Conservation (phyloP, 1,140 invertebrate genomes). For the Mamestra configurata region DNA sequence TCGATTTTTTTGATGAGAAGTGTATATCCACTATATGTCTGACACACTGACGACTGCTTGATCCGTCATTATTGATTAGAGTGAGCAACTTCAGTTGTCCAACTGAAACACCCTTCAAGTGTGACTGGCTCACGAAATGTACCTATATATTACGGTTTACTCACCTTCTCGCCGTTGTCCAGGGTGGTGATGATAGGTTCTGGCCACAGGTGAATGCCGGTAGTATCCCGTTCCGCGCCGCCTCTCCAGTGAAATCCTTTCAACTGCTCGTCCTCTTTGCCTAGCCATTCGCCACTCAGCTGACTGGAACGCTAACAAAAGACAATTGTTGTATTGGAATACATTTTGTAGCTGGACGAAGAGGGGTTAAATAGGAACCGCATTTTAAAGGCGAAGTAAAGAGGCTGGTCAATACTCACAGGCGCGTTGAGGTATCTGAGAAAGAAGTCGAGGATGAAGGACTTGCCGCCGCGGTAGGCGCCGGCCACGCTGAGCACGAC, state of each 20-base stretch:
- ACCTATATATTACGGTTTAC: background rate
- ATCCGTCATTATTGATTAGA: no score
- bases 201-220: conserved; percentile 97
- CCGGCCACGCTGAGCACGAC: conserved; percentile 98
- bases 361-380: background rate
- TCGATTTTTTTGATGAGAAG: no score
- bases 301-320: conserved; percentile 9
- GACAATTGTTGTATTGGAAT: background rate
- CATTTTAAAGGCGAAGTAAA: background rate
- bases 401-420: conserved; percentile 1
- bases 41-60: no score
- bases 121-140: background rate
- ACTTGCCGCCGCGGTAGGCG: conserved; percentile 98
- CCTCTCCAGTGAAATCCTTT: conserved; percentile 96
- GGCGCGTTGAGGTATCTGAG: conserved; percentile 91
- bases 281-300: conserved; percentile 79
- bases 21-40: no score
- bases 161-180: conserved; percentile 90
- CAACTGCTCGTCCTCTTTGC: conserved; percentile 90
- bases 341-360: background rate
- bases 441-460: conserved; percentile 96
- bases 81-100: no score
- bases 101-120: no score
- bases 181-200: conserved; percentile 94
- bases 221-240: conserved; percentile 96